Evolutionary conservation across 2,888 invertebrate genomes (phyloP), one percentile per base, ranked within the genome.

Genomic region (Zeuzera pyrina): DNA sequence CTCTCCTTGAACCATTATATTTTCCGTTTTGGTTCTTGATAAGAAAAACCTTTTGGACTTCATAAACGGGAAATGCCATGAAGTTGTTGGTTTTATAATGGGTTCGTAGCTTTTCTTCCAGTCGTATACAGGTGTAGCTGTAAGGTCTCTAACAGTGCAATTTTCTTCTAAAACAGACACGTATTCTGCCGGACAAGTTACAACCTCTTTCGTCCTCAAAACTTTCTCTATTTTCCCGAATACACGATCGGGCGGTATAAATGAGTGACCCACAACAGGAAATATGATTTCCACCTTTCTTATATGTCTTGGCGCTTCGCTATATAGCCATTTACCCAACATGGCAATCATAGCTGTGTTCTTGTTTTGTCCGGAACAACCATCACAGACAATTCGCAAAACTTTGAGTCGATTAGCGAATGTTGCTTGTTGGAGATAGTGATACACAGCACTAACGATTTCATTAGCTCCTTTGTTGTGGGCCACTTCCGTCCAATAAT

Each of bases 401-500:
- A 6, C 21, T 2, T 15, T 29, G 11, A 36, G n/a, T 13, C 14
- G 12, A n/a, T 5, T 2, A 7, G 7, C 22, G 26, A 31, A 16
- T n/a, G 42, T 31, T 5, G 29, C 30, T 10, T 29, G 6, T 3
- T 52, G 34, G 11, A 35, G 29, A 30, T 51, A 40, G n/a, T n/a
- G n/a, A 29, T 35, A 47, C 11, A 59, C 38, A 8, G 48, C 43
- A 12, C 51, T 50, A 4, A 50, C 35, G 30, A 60, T 55, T 41
- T 52, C 44, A 33, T 49, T 51, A 1, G 54, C 49, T 6, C 47
- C 47, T 46, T 59, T 57, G 11, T 27, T 24, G 35, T 24, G 37
- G 16, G 42, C 30, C 33, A 43, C 38, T 44, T 58, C 54, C n/a
- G 38, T 45, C 52, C 57, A 53, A 32, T 23, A 26, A 38, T 50